These are phyloP conservation scores for Dicyrtoma fusca DNA, from an alignment of 2,888 invertebrate genomes.

Conservation along the genomic window DNA sequence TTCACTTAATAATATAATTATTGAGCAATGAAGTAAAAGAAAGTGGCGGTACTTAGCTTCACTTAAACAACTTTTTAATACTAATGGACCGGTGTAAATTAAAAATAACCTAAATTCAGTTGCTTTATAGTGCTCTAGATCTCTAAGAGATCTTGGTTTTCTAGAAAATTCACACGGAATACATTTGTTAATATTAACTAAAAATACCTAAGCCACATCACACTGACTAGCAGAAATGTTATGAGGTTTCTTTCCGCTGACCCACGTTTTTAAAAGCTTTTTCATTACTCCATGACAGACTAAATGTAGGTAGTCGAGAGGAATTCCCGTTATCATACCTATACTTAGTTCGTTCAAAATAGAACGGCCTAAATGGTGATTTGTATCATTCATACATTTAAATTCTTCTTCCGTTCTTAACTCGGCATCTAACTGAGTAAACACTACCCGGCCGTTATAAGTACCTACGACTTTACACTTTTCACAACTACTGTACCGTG, in stretches of 20 bases:
- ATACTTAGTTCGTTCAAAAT: too few species aligned
- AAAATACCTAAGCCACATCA: background rate
- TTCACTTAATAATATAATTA: background rate
- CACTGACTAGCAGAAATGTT: background rate
- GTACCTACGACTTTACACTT: too few species aligned
- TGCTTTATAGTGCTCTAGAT: background rate
- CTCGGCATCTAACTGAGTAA: too few species aligned
- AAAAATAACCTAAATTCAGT: constrained; percentile 8
- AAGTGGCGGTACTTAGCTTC: background rate
- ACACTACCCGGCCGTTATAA: too few species aligned
- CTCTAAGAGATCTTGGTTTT: background rate
- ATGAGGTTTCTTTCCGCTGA: background rate
- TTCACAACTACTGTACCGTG: too few species aligned
- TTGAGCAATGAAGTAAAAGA: background rate
- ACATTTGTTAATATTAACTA: background rate
- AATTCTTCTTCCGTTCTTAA: too few species aligned
- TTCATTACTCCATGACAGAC: too few species aligned
- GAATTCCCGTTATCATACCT: too few species aligned
- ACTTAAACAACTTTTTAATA: background rate
- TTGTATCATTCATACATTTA: too few species aligned
- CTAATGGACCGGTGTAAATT: background rate
- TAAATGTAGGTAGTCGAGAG: too few species aligned
- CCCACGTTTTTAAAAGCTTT: background rate
- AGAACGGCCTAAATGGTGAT: too few species aligned
- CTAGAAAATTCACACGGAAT: background rate